phyloP scores from a whole-genome alignment of 2,888 invertebrate species.

The Choreutis nemorana region DNA sequence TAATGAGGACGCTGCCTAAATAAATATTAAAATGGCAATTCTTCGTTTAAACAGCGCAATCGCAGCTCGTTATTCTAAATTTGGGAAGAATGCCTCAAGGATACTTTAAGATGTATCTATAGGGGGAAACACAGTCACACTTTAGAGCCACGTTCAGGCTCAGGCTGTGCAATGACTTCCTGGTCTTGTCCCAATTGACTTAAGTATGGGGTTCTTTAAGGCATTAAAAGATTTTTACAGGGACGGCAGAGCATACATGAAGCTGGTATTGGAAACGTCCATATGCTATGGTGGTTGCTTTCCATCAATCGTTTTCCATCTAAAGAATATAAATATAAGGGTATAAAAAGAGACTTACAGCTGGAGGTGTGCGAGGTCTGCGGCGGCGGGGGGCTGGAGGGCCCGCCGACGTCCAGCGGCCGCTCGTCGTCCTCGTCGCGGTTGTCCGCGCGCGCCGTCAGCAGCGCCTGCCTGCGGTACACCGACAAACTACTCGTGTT shows the following conservation, averaged over 20 bases:
- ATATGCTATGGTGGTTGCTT: constrained; percentile 14
- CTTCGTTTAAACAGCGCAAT: too few species aligned
- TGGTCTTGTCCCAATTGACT: too few species aligned
- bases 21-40: too few species aligned
- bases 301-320: constrained; percentile 17
- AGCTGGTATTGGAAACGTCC: constrained; percentile 8
- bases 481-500: constrained; percentile 63
- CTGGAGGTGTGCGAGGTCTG: constrained; percentile 43
- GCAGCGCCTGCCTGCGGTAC: constrained; percentile 79
- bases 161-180: too few species aligned
- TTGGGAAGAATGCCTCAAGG: too few species aligned
- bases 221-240: too few species aligned
- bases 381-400: constrained; percentile 81
- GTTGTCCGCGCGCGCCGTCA: constrained; percentile 75
- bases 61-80: too few species aligned
- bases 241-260: constrained; percentile 8
- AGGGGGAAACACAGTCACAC: too few species aligned
- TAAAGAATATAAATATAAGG: constrained; percentile 21
- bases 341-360: too few species aligned
- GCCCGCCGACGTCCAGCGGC: constrained; percentile 87
- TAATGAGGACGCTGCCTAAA: too few species aligned
- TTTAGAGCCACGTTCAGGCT: too few species aligned
- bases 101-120: too few species aligned
- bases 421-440: constrained; percentile 84
- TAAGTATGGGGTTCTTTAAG: not conserved